Evolutionary conservation across 2,888 invertebrate genomes (phyloP).

Genomic region (Dichetophora obliterata): DNA sequence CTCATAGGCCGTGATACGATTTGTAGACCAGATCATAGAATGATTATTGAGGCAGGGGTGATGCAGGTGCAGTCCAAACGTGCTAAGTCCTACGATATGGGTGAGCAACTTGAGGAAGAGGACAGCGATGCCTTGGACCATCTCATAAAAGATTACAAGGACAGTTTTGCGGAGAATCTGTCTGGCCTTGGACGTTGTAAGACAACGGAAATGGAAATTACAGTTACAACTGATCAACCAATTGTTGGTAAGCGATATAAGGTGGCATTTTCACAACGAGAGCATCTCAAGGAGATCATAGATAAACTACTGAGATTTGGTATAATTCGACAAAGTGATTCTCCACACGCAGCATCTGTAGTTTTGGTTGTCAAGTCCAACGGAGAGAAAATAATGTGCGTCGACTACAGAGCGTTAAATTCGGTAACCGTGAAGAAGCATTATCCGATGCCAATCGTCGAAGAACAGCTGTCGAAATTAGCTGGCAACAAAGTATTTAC

Average conservation of each 20-base stretch:
- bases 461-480: constrained; percentile 48
- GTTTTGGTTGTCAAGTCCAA: constrained; percentile 42
- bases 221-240: too few species aligned
- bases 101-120: too few species aligned
- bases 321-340: constrained; percentile 42
- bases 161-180: too few species aligned
- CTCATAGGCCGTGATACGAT: constrained; percentile 42
- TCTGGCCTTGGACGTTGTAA: too few species aligned
- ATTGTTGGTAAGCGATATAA: too few species aligned
- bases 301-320: constrained; percentile 23
- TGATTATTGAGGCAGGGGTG: constrained; percentile 42
- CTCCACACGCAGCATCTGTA: constrained; percentile 44
- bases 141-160: too few species aligned
- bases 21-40: constrained; percentile 26
- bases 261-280: too few species aligned
- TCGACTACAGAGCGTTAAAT: constrained; percentile 36
- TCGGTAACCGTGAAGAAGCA: constrained; percentile 41
- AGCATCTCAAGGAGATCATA: too few species aligned
- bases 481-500: too few species aligned
- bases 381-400: constrained; percentile 43
- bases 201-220: too few species aligned
- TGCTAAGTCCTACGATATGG: neutral
- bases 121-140: too few species aligned
- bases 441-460: constrained; percentile 46
- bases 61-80: constrained; percentile 33